A percentile compares a stretch with the other conserved stretches of the same genome.
These are phyloP conservation scores for Anas capensis DNA, from an alignment of 2,797 vertebrate genomes.

Conservation along the genomic window DNA sequence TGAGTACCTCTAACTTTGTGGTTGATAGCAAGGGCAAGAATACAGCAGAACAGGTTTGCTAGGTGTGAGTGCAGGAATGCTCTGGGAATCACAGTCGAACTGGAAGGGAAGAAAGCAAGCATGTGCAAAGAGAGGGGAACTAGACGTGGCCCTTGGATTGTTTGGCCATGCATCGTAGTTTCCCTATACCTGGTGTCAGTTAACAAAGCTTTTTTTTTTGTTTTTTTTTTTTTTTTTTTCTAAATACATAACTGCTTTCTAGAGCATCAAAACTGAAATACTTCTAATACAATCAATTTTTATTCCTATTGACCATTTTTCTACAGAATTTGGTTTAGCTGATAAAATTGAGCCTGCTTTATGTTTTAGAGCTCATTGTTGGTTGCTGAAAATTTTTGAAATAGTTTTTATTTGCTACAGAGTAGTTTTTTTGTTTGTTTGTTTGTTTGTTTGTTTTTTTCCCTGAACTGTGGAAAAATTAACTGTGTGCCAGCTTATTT, in stretches of 20 bases:
- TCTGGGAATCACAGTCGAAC: accelerated
- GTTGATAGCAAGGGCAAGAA: neutral
- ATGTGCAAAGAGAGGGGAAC: neutral
- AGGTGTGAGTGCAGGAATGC: neutral
- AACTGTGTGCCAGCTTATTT: neutral
- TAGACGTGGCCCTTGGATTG: neutral
- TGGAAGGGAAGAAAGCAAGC: neutral
- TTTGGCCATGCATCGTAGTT: neutral
- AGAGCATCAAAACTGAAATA: neutral
- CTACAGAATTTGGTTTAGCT: neutral
- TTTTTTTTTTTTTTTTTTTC: no score
- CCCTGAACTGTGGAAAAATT: neutral
- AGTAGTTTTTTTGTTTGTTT: neutral
- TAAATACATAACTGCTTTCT: neutral
- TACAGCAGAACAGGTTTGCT: neutral
- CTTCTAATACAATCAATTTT: neutral
- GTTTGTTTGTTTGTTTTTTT: neutral
- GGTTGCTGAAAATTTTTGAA: neutral
- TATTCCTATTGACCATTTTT: neutral
- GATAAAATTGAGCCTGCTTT: neutral
- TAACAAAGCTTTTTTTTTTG: neutral
- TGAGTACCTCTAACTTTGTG: neutral
- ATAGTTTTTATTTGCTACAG: neutral
- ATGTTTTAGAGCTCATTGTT: neutral
- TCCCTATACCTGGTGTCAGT: neutral